phyloP scores from a whole-genome alignment of 1,140 invertebrate species.

The Panulirus ornatus region DNA sequence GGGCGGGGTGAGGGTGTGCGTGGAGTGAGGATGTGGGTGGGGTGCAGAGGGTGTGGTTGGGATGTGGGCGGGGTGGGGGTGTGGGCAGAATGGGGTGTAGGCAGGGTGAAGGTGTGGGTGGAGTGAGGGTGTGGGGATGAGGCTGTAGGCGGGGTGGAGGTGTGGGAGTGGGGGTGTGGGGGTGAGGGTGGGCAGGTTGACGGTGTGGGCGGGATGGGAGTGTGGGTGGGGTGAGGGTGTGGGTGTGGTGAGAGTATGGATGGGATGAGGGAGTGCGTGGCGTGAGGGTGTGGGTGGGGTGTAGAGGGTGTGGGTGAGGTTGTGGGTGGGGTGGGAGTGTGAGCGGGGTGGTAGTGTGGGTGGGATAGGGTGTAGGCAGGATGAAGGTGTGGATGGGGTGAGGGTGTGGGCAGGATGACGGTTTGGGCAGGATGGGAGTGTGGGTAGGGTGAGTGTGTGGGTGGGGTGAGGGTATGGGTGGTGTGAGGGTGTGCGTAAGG shows the following conservation, averaged over 20 bases:
- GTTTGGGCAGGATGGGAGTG: too few species aligned
- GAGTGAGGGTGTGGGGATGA: not conserved
- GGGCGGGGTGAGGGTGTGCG: not conserved
- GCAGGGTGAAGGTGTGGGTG: not conserved
- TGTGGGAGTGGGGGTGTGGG: too few species aligned
- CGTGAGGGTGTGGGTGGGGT: too few species aligned
- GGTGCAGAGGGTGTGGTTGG: not conserved
- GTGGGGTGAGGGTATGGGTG: not conserved
- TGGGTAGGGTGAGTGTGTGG: not conserved
- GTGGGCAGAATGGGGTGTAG: not conserved
- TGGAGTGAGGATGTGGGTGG: not conserved
- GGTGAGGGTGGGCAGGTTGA: too few species aligned
- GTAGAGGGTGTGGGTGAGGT: too few species aligned
- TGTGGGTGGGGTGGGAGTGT: too few species aligned
- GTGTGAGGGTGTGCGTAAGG: not conserved
- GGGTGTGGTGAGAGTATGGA: too few species aligned
- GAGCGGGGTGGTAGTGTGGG: too few species aligned
- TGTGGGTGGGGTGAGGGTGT: not conserved
- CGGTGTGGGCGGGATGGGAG: not conserved
- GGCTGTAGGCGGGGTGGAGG: not conserved
- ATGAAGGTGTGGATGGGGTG: too few species aligned
- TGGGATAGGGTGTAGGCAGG: too few species aligned
- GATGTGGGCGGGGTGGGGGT: not conserved
- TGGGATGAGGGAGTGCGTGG: too few species aligned
- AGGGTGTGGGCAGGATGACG: too few species aligned